Conservation (phyloP, 2,113 vertebrate genomes). For the Melozone crissalis region DNA sequence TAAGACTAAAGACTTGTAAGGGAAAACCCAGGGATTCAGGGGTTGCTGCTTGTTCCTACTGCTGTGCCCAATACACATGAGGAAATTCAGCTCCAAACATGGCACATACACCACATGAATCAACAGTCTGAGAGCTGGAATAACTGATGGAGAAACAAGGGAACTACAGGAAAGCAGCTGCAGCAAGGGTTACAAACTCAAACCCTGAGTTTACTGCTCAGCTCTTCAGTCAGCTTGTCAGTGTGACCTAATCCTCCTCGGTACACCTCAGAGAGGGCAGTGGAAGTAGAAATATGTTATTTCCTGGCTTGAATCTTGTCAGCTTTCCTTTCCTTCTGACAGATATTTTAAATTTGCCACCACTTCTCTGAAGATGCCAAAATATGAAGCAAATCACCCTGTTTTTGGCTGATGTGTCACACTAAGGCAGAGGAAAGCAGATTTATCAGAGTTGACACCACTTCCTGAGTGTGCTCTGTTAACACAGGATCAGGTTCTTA, state of each 20-base stretch:
- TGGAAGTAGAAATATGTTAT: not conserved
- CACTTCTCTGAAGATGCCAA: not conserved
- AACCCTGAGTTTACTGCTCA: not conserved
- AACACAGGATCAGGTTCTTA: not conserved
- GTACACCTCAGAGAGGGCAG: not conserved
- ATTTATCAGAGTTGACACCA: not conserved
- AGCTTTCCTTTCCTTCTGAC: not conserved
- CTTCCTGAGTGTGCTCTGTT: fast-evolving
- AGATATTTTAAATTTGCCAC: not conserved
- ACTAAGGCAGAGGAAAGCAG: not conserved
- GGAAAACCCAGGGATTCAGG: not conserved
- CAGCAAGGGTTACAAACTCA: not conserved
- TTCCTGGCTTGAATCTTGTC: not conserved
- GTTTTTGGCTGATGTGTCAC: not conserved
- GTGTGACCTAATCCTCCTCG: fast-evolving
- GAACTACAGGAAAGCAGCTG: not conserved
- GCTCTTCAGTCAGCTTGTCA: not conserved
- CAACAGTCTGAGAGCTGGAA: not conserved
- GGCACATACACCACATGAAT: not conserved
- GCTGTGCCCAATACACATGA: not conserved
- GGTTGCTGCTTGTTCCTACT: not conserved
- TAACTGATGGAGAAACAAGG: not conserved
- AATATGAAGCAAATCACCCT: not conserved
- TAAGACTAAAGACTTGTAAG: not conserved
- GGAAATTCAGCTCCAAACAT: not conserved